Evolutionary conservation across 1,140 invertebrate genomes (phyloP).

Genomic region (Drosophila baimaii): DNA sequence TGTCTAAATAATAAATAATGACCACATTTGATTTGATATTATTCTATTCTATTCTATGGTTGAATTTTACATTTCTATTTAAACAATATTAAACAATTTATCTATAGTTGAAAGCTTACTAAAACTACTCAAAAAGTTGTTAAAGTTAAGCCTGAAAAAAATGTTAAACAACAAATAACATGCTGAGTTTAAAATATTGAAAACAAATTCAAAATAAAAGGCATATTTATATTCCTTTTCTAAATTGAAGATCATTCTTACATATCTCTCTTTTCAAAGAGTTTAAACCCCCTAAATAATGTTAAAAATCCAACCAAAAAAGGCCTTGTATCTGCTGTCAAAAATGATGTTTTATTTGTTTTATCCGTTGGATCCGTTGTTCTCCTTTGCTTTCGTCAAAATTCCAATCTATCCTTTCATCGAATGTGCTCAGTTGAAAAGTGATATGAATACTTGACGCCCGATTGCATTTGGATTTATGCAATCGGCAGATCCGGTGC

Average conservation of each 20-base stretch:
- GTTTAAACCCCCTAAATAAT: too few species aligned
- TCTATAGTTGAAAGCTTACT: too few species aligned
- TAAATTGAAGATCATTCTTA: background rate
- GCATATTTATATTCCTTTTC: background rate
- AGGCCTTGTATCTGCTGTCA: background rate
- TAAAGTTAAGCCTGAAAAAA: too few species aligned
- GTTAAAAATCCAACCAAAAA: background rate
- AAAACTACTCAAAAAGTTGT: too few species aligned
- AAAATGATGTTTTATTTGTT: background rate
- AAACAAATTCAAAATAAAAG: background rate
- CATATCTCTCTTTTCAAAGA: background rate
- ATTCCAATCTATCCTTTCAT: constrained; percentile 32
- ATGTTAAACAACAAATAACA: background rate
- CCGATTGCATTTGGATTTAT: constrained; percentile 60
- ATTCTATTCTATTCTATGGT: too few species aligned
- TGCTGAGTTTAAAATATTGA: background rate
- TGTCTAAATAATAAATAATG: background rate
- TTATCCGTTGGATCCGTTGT: background rate
- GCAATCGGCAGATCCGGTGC: constrained; percentile 46
- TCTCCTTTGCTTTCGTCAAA: constrained; percentile 20
- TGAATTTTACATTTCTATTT: too few species aligned
- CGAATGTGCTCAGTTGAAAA: constrained; percentile 8
- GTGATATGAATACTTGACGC: constrained; percentile 2
- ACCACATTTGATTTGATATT: too few species aligned
- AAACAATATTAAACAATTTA: too few species aligned